phyloP scores from a whole-genome alignment of 2,113 vertebrate species.

The Cavia porcellus region DNA sequence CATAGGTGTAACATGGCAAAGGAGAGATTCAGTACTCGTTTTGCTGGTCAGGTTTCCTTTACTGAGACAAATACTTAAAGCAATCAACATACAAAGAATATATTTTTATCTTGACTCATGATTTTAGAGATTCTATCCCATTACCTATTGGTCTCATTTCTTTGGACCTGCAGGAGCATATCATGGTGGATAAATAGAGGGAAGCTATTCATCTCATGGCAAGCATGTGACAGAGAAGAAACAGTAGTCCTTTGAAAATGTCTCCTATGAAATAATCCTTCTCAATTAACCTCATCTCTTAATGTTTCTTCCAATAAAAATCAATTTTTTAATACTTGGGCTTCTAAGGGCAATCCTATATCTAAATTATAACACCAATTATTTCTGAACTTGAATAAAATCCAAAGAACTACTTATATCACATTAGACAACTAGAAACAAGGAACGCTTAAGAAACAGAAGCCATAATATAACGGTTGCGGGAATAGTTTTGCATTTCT shows the following conservation, averaged over 20 bases:
- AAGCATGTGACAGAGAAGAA: not conserved
- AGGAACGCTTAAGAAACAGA: not conserved
- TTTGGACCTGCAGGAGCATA: not conserved
- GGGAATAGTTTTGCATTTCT: not conserved
- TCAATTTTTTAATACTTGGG: not conserved
- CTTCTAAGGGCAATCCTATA: not conserved
- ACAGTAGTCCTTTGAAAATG: not conserved
- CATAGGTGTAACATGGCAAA: not conserved
- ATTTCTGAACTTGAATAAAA: not conserved
- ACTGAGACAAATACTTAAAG: too few relatives aligned
- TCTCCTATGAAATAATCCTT: not conserved
- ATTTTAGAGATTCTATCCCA: not conserved
- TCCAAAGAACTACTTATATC: not conserved
- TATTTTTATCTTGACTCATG: not conserved
- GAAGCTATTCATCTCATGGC: not conserved
- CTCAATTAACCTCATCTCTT: not conserved
- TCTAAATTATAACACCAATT: not conserved
- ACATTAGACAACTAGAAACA: not conserved
- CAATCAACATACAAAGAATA: not conserved
- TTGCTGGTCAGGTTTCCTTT: not conserved
- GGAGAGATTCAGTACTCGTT: not conserved
- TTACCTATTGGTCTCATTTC: too few relatives aligned
- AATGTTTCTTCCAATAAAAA: not conserved
- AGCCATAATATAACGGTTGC: not conserved
- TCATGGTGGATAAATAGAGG: not conserved